phyloP scores from a whole-genome alignment of 2,888 invertebrate genomes.

The Ennomos quercinarius region DNA sequence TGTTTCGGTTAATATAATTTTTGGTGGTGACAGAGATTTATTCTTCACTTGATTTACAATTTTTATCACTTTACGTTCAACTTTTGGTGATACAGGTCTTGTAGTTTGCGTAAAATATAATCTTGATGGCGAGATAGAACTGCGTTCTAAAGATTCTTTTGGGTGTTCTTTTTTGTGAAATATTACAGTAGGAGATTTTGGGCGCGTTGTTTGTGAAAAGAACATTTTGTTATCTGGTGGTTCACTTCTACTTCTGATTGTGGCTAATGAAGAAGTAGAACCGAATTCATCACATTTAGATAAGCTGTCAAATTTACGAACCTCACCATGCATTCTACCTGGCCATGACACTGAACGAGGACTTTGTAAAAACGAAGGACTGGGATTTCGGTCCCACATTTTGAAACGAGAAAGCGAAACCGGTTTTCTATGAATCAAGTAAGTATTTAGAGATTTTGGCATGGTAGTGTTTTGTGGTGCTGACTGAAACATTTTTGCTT shows the following conservation, averaged over 20 bases:
- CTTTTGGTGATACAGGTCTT: slow-evolving; percentile 70
- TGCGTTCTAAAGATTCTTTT: slow-evolving; percentile 43
- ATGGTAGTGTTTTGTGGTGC: slow-evolving; percentile 70
- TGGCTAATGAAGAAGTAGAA: slow-evolving; percentile 76
- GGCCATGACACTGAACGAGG: slow-evolving; percentile 87
- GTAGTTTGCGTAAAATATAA: slow-evolving; percentile 67
- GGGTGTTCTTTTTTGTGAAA: slow-evolving; percentile 66
- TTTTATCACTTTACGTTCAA: slow-evolving; percentile 50
- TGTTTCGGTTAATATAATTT: slow-evolving; percentile 71
- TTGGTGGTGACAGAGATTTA: slow-evolving; percentile 62
- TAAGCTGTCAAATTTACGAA: slow-evolving; percentile 79
- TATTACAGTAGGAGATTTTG: slow-evolving; percentile 72
- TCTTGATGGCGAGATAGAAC: slow-evolving; percentile 62
- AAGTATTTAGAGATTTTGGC: slow-evolving; percentile 87
- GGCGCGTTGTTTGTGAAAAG: slow-evolving; percentile 80
- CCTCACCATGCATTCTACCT: slow-evolving; percentile 82
- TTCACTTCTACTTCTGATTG: slow-evolving; percentile 87
- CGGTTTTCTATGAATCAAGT: slow-evolving; percentile 88
- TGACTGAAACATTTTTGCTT: slow-evolving; percentile 89
- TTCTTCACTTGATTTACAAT: slow-evolving; percentile 44
- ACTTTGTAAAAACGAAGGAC: slow-evolving; percentile 80
- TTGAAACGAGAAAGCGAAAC: slow-evolving; percentile 90
- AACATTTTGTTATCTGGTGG: slow-evolving; percentile 85
- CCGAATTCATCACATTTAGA: slow-evolving; percentile 73
- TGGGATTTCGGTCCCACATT: slow-evolving; percentile 86